Evolutionary conservation across 2,113 vertebrate species (phyloP).

Genomic region (Myotis davidii): DNA sequence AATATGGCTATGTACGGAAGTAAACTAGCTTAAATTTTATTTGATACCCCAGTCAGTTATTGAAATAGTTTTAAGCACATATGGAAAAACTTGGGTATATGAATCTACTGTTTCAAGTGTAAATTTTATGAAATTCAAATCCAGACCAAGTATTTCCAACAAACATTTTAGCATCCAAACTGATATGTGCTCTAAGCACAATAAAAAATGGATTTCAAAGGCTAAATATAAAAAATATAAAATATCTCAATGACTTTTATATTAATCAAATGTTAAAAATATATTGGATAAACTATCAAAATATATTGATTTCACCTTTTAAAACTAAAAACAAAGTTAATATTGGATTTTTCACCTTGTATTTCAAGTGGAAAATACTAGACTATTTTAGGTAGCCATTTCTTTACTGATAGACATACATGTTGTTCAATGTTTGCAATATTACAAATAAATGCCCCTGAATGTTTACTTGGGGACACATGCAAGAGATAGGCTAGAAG

Average conservation of each 20-base stretch:
- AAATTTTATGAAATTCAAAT: constrained; percentile 45
- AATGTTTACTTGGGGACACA: constrained; percentile 8
- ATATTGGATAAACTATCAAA: constrained; percentile 4
- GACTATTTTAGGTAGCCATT: neutral
- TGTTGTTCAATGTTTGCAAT: neutral
- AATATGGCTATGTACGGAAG: neutral
- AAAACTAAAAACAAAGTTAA: constrained; percentile 48
- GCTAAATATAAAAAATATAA: neutral
- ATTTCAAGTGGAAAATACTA: neutral
- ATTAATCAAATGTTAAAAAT: constrained; percentile 37
- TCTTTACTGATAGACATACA: neutral
- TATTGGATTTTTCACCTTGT: neutral
- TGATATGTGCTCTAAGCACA: neutral
- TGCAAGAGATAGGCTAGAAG: neutral
- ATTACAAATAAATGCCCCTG: neutral
- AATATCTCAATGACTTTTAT: neutral
- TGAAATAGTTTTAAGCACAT: neutral
- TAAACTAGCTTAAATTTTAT: neutral
- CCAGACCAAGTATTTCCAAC: constrained; percentile 38
- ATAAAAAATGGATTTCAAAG: constrained; percentile 23
- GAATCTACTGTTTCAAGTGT: neutral
- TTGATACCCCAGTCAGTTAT: neutral
- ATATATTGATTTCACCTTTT: neutral
- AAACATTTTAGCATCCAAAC: constrained; percentile 6
- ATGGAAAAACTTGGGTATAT: neutral